Percentiles rank a stretch among this genome's conserved stretches.
Evolutionary conservation across 1,140 invertebrate genomes (phyloP).

Genomic region (Bombus superbus): DNA sequence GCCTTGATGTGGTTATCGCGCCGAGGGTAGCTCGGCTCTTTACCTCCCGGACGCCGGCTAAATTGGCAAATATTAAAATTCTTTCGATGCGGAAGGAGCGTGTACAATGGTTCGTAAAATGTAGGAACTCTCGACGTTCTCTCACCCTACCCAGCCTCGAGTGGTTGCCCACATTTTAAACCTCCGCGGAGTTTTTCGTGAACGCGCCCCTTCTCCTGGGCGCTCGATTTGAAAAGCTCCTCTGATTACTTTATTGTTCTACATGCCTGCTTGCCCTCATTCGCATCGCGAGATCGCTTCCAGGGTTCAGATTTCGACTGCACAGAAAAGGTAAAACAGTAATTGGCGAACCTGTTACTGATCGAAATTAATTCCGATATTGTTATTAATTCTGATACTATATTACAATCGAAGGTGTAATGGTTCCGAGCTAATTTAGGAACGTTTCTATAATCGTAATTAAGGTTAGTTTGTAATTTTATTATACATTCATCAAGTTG

Average conservation of each 20-base stretch:
- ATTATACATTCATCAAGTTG: neutral
- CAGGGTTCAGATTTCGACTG: constrained; percentile 4
- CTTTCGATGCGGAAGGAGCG: constrained; percentile 73
- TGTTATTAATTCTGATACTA: neutral
- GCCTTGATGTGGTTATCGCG: constrained; percentile 73
- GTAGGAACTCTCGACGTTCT: constrained; percentile 67
- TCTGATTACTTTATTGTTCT: constrained; percentile 74
- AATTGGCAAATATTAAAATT: constrained; percentile 76
- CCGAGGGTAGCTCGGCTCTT: constrained; percentile 63
- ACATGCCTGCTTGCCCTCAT: constrained; percentile 57
- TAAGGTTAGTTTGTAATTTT: neutral
- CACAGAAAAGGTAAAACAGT: neutral
- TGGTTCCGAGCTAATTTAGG: neutral
- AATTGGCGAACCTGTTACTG: constrained; percentile 11
- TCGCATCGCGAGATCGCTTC: constrained; percentile 29
- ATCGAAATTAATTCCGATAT: constrained; percentile 31
- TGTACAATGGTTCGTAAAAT: constrained; percentile 69
- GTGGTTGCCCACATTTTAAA: constrained; percentile 68
- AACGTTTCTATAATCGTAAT: neutral
- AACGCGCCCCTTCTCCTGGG: constrained; percentile 26
- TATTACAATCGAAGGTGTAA: neutral
- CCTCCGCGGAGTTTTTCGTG: constrained; percentile 63
- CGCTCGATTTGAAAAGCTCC: constrained; percentile 66
- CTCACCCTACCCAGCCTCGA: constrained; percentile 42
- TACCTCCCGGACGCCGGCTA: constrained; percentile 67